Percentiles rank a stretch among this genome's conserved stretches.
Evolutionary conservation across 2,797 vertebrate genomes (phyloP).

Genomic region (Carapus acus): DNA sequence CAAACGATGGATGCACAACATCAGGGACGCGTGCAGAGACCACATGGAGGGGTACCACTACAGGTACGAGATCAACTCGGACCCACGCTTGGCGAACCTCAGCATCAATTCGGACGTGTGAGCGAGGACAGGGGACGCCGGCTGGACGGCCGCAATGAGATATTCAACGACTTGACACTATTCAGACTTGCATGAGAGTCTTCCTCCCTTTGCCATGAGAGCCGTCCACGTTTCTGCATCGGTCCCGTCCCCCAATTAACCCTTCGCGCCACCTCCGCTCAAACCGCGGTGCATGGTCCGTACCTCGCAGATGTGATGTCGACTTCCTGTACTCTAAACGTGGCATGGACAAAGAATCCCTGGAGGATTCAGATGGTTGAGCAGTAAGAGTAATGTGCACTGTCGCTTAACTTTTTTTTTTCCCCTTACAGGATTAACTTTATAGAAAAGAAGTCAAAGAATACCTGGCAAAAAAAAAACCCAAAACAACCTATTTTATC

Average conservation of each 20-base stretch:
- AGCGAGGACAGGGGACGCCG: constrained; percentile 45
- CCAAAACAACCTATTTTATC: constrained; percentile 7
- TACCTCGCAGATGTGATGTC: constrained; percentile 55
- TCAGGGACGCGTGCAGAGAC: constrained; percentile 96
- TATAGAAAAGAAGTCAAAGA: constrained; percentile 26
- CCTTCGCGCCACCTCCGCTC: constrained; percentile 26
- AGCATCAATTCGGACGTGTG: constrained; percentile 94
- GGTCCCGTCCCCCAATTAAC: constrained; percentile 32
- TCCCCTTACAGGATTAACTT: constrained; percentile 35
- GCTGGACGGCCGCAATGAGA: constrained; percentile 31
- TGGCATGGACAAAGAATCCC: constrained; percentile 65
- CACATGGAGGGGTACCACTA: constrained; percentile 99
- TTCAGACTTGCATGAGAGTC: constrained; percentile 82
- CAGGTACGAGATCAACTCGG: constrained; percentile 93
- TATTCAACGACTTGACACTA: constrained; percentile 36
- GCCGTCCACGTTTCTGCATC: constrained; percentile 37
- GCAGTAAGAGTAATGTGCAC: constrained; percentile 27
- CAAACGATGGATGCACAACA: constrained; percentile 97
- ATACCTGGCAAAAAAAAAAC: constrained; percentile 3
- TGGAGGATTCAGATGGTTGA: constrained; percentile 34
- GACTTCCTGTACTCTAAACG: constrained; percentile 56
- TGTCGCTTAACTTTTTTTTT: constrained; percentile 51
- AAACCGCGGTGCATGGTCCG: constrained; percentile 55
- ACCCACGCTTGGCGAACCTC: constrained; percentile 89
- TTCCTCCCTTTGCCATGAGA: constrained; percentile 47